A percentile compares a stretch with the other conserved stretches of the same genome.
These are phyloP conservation scores for Crotalus horridus DNA, from an alignment of 2,113 vertebrate species.

Conservation along the genomic window DNA sequence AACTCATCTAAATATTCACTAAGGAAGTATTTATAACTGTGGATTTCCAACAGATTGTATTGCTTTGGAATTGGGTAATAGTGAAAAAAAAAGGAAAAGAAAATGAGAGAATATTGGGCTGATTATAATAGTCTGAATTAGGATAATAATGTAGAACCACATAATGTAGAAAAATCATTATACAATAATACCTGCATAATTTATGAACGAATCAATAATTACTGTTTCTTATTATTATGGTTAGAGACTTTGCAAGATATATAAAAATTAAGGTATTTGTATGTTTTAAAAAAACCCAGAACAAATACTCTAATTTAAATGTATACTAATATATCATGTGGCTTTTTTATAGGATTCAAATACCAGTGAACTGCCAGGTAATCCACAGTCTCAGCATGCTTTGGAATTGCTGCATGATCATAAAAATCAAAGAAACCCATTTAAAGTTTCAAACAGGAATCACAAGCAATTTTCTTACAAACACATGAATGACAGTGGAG, in stretches of 20 bases:
- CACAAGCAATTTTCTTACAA: constrained; percentile 64
- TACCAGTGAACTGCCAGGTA: constrained; percentile 37
- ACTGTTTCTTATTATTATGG: not conserved
- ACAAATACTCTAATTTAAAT: not conserved
- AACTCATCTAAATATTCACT: not conserved
- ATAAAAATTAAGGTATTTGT: not conserved
- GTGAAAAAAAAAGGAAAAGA: not conserved
- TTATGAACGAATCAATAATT: not conserved
- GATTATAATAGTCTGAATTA: not conserved
- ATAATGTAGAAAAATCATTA: not conserved
- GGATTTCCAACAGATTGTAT: not conserved
- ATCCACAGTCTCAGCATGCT: constrained; percentile 37
- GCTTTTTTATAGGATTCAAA: constrained; percentile 68
- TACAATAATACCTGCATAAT: not conserved
- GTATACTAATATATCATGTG: not conserved
- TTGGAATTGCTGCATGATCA: constrained; percentile 44
- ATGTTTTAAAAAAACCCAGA: not conserved
- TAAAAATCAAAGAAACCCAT: constrained; percentile 79
- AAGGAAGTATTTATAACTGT: not conserved
- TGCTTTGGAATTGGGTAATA: not conserved
- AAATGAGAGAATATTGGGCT: not conserved
- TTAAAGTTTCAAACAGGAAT: constrained; percentile 73
- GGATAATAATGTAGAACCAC: not conserved
- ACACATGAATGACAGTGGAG: constrained; percentile 37
- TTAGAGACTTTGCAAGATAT: not conserved